Evolutionary conservation across 2,888 invertebrate genomes (phyloP).

Genomic region (Ormyrus thymus): DNA sequence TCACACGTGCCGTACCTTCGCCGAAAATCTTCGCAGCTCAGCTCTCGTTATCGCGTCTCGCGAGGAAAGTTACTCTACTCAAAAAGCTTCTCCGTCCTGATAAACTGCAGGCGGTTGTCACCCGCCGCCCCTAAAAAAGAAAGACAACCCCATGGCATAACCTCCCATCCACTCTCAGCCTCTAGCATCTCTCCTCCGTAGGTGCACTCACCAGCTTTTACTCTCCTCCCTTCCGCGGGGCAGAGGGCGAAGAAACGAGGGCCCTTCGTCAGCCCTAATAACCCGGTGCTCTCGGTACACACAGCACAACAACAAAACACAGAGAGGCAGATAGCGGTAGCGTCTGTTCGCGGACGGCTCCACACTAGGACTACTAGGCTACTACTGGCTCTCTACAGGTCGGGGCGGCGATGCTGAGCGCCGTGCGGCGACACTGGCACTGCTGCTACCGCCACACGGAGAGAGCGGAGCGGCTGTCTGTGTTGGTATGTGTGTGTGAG

Average conservation of each 20-base stretch:
- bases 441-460: neutral
- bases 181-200: neutral
- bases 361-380: constrained; percentile 44
- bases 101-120: too few species aligned
- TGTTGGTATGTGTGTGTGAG: neutral
- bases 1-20: too few species aligned
- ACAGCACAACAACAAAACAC: neutral
- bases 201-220: neutral
- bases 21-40: too few species aligned
- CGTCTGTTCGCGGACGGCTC: constrained; percentile 36
- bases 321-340: neutral
- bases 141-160: too few species aligned
- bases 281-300: neutral
- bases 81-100: too few species aligned
- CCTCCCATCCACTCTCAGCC: too few species aligned
- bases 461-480: neutral
- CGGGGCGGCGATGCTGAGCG: constrained; percentile 41
- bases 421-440: constrained; percentile 31
- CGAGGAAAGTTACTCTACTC: too few species aligned
- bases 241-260: too few species aligned
- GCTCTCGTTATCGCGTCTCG: too few species aligned
- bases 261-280: too few species aligned
- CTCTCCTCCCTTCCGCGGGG: too few species aligned
- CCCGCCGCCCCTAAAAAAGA: too few species aligned
- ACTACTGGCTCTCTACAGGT: constrained; percentile 9